Evolutionary conservation across 2,888 invertebrate species (phyloP).

Genomic region (Scelioninae gen. 1): DNA sequence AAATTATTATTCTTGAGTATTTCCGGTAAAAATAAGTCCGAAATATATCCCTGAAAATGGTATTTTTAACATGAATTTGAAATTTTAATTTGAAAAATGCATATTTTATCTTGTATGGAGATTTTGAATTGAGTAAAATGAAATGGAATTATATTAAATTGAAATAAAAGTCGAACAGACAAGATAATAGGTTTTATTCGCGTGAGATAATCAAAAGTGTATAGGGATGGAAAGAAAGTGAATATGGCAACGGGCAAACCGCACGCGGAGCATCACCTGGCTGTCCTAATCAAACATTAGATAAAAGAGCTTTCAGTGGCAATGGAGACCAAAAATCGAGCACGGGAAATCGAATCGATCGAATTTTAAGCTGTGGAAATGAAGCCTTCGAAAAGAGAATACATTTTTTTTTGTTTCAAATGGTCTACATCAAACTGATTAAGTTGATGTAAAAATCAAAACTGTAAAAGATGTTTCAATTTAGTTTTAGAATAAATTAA

Average conservation of each 20-base stretch:
- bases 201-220: constrained; percentile 63
- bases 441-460: background rate
- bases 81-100: constrained; percentile 1
- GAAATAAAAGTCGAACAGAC: constrained; percentile 49
- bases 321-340: constrained; percentile 56
- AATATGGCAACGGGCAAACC: constrained; percentile 59
- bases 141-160: constrained; percentile 49
- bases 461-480: background rate
- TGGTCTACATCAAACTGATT: background rate
- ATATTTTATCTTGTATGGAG: background rate
- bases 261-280: constrained; percentile 79
- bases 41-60: background rate
- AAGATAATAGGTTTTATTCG: constrained; percentile 65
- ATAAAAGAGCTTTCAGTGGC: constrained; percentile 75
- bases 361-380: constrained; percentile 41
- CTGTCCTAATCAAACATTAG: constrained; percentile 83
- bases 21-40: background rate
- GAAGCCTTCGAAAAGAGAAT: background rate
- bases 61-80: background rate
- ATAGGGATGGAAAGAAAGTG: constrained; percentile 54
- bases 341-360: constrained; percentile 23
- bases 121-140: constrained; percentile 16
- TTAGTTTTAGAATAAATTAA: too few species aligned
- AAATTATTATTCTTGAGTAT: background rate
- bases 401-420: constrained; percentile 15